These are phyloP conservation scores for Neuroscelio doddi DNA, from an alignment of 2,888 invertebrate species.

Conservation along the genomic window DNA sequence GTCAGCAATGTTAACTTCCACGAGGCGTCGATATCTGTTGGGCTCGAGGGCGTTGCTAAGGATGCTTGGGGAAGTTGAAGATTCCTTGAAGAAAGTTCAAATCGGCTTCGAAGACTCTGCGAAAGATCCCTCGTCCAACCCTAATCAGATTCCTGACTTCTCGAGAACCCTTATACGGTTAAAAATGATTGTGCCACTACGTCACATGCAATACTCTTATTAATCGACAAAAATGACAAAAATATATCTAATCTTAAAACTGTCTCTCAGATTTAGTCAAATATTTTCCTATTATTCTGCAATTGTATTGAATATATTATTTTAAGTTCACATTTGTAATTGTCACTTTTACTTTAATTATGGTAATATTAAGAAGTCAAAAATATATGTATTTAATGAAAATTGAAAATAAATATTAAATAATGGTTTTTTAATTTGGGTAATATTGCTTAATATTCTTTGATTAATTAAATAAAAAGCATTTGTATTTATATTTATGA, in stretches of 20 bases:
- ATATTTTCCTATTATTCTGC: not conserved
- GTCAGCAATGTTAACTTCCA: slow-evolving; percentile 48
- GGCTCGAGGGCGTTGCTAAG: slow-evolving; percentile 54
- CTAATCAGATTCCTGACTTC: slow-evolving; percentile 54
- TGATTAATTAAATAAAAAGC: too few relatives aligned
- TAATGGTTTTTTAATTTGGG: too few relatives aligned
- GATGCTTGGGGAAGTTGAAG: slow-evolving; percentile 41
- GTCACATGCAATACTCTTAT: slow-evolving; percentile 2
- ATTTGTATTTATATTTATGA: too few relatives aligned
- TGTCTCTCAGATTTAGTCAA: too few relatives aligned
- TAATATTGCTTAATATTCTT: too few relatives aligned
- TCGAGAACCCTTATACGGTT: slow-evolving; percentile 13
- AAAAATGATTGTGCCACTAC: slow-evolving; percentile 13
- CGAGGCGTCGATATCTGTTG: slow-evolving; percentile 21
- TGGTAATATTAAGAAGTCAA: too few relatives aligned
- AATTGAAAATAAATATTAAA: too few relatives aligned
- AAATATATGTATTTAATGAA: too few relatives aligned
- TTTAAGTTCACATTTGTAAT: too few relatives aligned
- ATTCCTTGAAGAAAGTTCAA: slow-evolving; percentile 54
- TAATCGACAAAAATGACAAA: not conserved
- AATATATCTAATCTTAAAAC: not conserved
- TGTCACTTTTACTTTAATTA: too few relatives aligned
- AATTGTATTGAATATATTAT: not conserved
- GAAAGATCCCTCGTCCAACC: slow-evolving; percentile 49
- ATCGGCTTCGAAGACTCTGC: slow-evolving; percentile 52